Evolutionary conservation across 2,888 invertebrate genomes (phyloP), one percentile per base, ranked within the genome.

Genomic region (Eupithecia vulgata): DNA sequence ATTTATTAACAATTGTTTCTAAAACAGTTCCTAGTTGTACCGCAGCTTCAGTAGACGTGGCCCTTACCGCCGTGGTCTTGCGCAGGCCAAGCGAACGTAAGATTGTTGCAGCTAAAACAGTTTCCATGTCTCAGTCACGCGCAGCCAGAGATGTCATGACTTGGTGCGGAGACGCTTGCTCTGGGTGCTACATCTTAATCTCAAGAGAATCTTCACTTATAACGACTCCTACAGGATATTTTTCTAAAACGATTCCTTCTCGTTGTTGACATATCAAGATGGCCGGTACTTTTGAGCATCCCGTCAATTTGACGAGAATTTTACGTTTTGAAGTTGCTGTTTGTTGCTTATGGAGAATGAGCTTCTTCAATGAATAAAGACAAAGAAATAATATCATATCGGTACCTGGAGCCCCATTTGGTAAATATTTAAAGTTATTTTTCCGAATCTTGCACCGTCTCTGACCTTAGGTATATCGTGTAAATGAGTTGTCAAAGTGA

Each of bases 91-190:
- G 34, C 8, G 30, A n/a, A 25, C 34, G 42, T 30, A 17, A 25
- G 62, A 71, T 66, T 67, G 73, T 74, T 78, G 62, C 42, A 74
- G 74, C 82, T 88, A 88, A 89, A 87, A 88, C 86, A 83, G 85
- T 87, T 88, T 85, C 83, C 87, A 80, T 88, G 89, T 89, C 75
- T 72, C 79, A 80, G 80, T 80, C 81, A 79, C 72, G 81, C 82
- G 82, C 81, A 82, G 67, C 71, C n/a, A 45, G 57, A 59, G 48
- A 67, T 74, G 71, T 73, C 61, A 66, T 78, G 78, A 81, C 80
- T 79, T 40, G 77, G 76, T 78, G 37, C 37, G 17, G 62, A 40
- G 45, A 10, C 79, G 68, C 7, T 42, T 48, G 67, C 25, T 42
- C 4, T 59, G 40, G 67, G 72, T 77, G 74, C 70, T 15, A 68